phyloP scores from a whole-genome alignment of 2,797 vertebrate species.

The Hyperoplus lanceolatus region DNA sequence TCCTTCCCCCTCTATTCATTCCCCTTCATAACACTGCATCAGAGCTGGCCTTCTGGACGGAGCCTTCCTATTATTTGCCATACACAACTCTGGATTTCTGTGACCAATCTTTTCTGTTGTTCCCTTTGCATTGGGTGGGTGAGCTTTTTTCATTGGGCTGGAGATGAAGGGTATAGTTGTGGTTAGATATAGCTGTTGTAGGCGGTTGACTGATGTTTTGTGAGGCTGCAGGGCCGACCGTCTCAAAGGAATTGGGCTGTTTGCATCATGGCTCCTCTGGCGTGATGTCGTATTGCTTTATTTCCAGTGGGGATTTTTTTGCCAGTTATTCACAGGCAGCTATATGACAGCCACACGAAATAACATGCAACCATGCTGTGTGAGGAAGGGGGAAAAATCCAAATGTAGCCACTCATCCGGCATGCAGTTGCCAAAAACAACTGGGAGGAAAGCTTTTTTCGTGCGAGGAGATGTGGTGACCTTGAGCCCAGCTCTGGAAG shows the following conservation, averaged over 20 bases:
- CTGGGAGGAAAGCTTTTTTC: slow-evolving; percentile 17
- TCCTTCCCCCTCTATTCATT: slow-evolving; percentile 22
- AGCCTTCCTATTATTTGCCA: slow-evolving; percentile 58
- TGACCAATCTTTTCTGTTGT: slow-evolving; percentile 61
- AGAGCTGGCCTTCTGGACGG: slow-evolving; percentile 53
- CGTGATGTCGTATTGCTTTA: slow-evolving; percentile 44
- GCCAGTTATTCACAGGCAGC: slow-evolving; percentile 51
- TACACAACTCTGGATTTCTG: slow-evolving; percentile 57
- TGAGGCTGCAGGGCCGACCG: slow-evolving; percentile 36
- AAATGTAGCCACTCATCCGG: slow-evolving; percentile 43
- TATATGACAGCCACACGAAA: slow-evolving; percentile 57
- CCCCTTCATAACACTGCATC: slow-evolving; percentile 34
- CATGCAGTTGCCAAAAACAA: slow-evolving; percentile 32
- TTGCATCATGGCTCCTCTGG: slow-evolving; percentile 55
- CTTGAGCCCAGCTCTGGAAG: slow-evolving; percentile 65
- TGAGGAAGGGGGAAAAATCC: slow-evolving; percentile 6
- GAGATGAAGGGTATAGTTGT: slow-evolving; percentile 17
- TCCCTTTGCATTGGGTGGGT: slow-evolving; percentile 30
- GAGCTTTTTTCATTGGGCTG: slow-evolving; percentile 28
- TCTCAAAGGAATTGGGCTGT: slow-evolving; percentile 38
- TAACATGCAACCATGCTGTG: slow-evolving; percentile 52
- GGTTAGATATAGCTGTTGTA: slow-evolving; percentile 61
- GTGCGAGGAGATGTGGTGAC: slow-evolving; percentile 56
- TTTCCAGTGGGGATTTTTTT: slow-evolving; percentile 49
- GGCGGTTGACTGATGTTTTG: slow-evolving; percentile 56